Evolutionary conservation across 2,888 invertebrate genomes (phyloP), one percentile per base, ranked within the genome.

Genomic region (Aphodius sticticus): DNA sequence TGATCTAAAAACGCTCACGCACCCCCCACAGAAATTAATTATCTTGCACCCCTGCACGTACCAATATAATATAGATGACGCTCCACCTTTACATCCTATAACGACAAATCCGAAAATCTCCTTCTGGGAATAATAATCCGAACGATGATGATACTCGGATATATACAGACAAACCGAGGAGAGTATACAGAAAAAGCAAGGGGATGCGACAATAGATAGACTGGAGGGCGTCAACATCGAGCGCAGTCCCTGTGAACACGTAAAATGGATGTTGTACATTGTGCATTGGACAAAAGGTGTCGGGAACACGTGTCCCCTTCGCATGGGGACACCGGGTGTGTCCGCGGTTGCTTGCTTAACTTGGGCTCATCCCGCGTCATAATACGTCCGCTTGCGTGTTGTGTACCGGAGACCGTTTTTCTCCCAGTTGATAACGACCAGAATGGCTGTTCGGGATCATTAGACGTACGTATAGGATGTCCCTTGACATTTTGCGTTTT

Each of bases 191-290:
- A 37, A 37, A 74, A 36, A 26, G 36, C 36, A 35, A 35, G 71
- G 71, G 26, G 16, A 16, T 35, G 35, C 74, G 36, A 74, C 74
- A 74, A 74, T 74, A 37, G 74, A 74, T 37, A 35, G 26, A 37
- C 74, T 37, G 74, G 78, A 53, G 78, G 78, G 78, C 76, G 78
- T 76, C 76, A 75, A 77, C 78, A 74, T 69, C 76, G 77, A 69
- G 70, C 16, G 53, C 53, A 53, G 53, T 53, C 53, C 12, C 53
- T 53, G 53, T 53, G 53, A 53, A 78, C 74, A 78, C 82, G 83
- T 81, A 78, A 81, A 81, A 82, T 83, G 80, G 81, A 83, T 82
- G 83, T 80, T 75, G 80, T 82, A 79, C 81, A 83, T 83, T 83
- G 81, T 83, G 79, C 78, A 81, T 80, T 76, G 79, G 70, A 80